phyloP scores from a whole-genome alignment of 2,113 vertebrate genomes.

The Formicarius rufipectus region DNA sequence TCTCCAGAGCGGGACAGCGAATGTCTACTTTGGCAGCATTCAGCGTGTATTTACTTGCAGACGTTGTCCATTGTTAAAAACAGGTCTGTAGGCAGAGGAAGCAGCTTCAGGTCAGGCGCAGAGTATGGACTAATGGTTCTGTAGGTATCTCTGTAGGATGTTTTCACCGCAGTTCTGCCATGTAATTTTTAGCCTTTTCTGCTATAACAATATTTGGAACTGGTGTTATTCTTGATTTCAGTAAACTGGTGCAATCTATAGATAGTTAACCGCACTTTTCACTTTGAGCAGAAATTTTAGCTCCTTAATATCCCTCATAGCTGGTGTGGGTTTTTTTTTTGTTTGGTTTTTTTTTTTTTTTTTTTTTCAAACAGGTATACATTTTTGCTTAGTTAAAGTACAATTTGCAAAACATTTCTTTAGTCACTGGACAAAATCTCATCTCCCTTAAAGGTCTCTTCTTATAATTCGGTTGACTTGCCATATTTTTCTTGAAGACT shows the following conservation, averaged over 20 bases:
- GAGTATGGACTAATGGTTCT: background rate
- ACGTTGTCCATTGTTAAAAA: accelerated
- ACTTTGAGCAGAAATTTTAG: background rate
- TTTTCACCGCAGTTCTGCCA: background rate
- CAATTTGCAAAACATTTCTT: background rate
- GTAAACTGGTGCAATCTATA: background rate
- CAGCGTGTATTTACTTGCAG: background rate
- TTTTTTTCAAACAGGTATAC: background rate
- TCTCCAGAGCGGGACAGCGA: accelerated
- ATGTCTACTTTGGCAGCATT: accelerated
- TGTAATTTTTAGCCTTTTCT: background rate
- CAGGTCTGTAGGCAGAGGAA: background rate
- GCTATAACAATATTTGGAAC: background rate
- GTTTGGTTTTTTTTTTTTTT: too few species aligned
- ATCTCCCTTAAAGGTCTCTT: background rate
- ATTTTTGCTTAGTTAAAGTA: background rate
- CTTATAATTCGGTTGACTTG: background rate
- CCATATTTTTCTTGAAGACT: background rate
- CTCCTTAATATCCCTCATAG: background rate
- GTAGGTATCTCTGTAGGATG: background rate
- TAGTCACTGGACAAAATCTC: background rate
- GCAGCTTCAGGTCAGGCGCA: background rate
- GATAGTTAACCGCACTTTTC: background rate
- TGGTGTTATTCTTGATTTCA: background rate
- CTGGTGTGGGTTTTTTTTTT: too few species aligned